Percentiles rank a stretch among this genome's conserved stretches.
These are phyloP conservation scores for Smithornis capensis DNA, from an alignment of 2,113 vertebrate species.

Conservation along the genomic window DNA sequence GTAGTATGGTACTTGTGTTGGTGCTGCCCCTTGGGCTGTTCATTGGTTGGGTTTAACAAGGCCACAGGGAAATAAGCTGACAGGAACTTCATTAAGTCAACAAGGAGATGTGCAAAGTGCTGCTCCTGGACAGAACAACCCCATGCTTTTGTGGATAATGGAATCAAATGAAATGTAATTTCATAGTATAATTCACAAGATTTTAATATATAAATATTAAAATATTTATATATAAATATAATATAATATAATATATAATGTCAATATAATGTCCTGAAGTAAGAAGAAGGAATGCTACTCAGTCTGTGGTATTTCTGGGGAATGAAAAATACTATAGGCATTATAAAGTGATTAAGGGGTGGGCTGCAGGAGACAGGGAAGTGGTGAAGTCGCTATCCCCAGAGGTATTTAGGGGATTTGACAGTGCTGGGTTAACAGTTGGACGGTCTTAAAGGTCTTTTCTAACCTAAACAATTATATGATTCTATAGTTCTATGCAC, in stretches of 20 bases:
- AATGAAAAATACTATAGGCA: not conserved
- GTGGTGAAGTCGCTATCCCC: not conserved
- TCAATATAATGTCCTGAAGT: not conserved
- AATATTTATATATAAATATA: too few relatives aligned
- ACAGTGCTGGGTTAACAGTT: not conserved
- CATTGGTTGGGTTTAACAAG: not conserved
- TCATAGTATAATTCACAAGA: not conserved
- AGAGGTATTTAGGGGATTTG: not conserved
- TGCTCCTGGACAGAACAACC: not conserved
- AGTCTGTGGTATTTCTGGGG: not conserved
- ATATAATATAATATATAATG: too few relatives aligned
- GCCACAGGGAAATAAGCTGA: not conserved
- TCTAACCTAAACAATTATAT: not conserved
- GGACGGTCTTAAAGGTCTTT: not conserved
- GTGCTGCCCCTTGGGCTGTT: not conserved
- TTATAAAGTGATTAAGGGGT: not conserved
- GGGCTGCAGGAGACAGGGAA: not conserved
- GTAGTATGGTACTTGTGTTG: not conserved
- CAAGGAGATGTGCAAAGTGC: not conserved
- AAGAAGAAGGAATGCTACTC: not conserved
- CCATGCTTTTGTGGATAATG: not conserved
- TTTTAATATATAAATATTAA: too few relatives aligned
- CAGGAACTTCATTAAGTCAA: not conserved
- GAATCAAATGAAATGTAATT: not conserved
- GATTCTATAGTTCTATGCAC: not conserved